Evolutionary conservation across 2,888 invertebrate genomes (phyloP), one percentile per base, ranked within the genome.

Genomic region (Pomacea canaliculata): DNA sequence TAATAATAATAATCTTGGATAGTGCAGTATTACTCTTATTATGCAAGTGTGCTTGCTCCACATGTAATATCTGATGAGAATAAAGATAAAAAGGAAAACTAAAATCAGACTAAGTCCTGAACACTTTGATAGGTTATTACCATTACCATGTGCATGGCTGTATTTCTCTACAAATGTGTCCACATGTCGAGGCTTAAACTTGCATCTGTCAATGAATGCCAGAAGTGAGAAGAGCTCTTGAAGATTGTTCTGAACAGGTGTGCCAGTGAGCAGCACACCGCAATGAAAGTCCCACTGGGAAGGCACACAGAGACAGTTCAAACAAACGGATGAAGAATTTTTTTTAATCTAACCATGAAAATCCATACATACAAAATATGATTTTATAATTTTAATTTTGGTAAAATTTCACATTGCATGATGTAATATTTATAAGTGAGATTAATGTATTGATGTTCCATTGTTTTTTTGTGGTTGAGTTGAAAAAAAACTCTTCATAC

Each of bases 161-260:
- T 83, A 90, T 49, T 80, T 85, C 8, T 86, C 82, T 7, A 90
- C 81, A 85, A 91, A 91, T n/a, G 84, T 80, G 12, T 89, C 88
- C 7, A 80, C 65, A 8, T 85, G 82, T 9, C 83, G 85, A 4
- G 78, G 70, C 18, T 81, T 82, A 79, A 91, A 92, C 48, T 86
- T 83, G 49, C 81, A 78, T 7, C 86, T 83, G 46, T 87, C 85
- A 13, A 89, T 84, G 79, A 92, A 90, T 66, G 86, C 85, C 4
- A 92, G 86, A 13, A 92, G 83, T 7, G 91, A 82, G 81, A 91
- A 91, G 68, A 92, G 83, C 79, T 92, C 92, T 19, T 80, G 76
- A 48, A 92, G 83, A 77, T 92, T 90, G 83, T 92, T 92, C 84
- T 92, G 92, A 23, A 92, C 86, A 12, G 92, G 92, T 13, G 92